Percentiles rank a stretch among this genome's conserved stretches.
Conservation (phyloP, 1,140 invertebrate genomes). For the Saccostrea echinata region DNA sequence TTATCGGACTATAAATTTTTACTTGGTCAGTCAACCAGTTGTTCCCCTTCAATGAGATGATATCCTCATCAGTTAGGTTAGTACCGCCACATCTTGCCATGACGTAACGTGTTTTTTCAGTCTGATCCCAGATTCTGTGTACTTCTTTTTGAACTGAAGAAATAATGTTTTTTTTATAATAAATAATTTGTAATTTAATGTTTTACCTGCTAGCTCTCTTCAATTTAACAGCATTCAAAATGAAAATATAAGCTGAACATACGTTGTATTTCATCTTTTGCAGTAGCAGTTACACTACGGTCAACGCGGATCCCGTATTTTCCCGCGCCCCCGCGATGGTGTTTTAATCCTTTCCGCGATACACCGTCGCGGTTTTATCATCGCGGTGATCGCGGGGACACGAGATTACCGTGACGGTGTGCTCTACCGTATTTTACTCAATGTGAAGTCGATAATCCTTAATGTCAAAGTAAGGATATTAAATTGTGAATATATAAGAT, state of each 20-base stretch:
- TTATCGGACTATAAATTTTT: not conserved
- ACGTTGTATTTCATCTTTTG: not conserved
- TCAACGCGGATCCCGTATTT: too few relatives aligned
- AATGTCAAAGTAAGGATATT: too few relatives aligned
- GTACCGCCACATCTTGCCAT: not conserved
- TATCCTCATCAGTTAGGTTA: conserved; percentile 28
- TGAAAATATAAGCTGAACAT: not conserved
- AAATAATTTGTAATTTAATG: not conserved
- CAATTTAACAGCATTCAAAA: not conserved
- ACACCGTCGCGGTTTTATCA: too few relatives aligned
- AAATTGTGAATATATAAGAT: too few relatives aligned
- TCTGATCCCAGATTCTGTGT: not conserved
- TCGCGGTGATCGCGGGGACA: too few relatives aligned
- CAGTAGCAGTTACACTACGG: too few relatives aligned
- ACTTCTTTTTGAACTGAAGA: not conserved
- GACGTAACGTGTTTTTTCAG: not conserved
- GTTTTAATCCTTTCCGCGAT: too few relatives aligned
- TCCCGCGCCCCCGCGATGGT: too few relatives aligned
- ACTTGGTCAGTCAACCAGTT: conserved; percentile 38
- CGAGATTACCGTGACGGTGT: too few relatives aligned
- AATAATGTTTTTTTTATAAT: not conserved
- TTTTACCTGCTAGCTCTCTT: not conserved
- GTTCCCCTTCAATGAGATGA: conserved; percentile 17
- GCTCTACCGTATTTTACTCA: too few relatives aligned
- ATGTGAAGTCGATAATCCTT: too few relatives aligned